Evolutionary conservation across 2,113 vertebrate genomes (phyloP).

Genomic region (Corapipo altera): DNA sequence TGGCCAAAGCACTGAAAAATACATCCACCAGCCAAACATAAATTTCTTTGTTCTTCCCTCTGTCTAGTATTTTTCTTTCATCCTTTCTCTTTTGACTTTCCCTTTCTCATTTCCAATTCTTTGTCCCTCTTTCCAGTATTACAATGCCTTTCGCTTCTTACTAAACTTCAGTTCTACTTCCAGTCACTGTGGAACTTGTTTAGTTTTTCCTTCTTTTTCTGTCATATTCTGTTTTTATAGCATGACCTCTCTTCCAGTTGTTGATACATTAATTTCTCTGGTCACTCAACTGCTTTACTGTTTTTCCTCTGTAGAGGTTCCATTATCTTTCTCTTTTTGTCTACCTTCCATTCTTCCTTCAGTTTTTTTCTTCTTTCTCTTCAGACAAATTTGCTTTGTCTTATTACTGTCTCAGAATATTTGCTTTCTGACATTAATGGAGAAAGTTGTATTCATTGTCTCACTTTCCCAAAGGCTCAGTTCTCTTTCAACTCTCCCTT

Average conservation of each 20-base stretch:
- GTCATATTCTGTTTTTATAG: neutral
- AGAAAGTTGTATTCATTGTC: neutral
- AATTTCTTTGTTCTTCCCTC: neutral
- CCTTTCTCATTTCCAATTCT: neutral
- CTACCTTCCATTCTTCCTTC: neutral
- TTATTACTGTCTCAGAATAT: neutral
- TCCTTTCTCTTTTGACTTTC: slow-evolving; percentile 3
- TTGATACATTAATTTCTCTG: neutral
- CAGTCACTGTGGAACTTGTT: neutral
- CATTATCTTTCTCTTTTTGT: neutral
- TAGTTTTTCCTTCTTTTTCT: neutral
- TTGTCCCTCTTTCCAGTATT: neutral
- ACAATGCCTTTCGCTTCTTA: neutral
- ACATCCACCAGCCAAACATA: neutral
- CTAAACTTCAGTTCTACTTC: neutral
- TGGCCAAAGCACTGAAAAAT: slow-evolving; percentile 7
- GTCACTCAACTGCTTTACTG: neutral
- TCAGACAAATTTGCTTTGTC: neutral
- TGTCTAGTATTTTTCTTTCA: neutral
- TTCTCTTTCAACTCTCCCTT: neutral
- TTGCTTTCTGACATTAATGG: neutral
- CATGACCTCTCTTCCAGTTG: neutral
- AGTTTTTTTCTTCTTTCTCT: neutral
- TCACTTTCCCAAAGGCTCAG: neutral
- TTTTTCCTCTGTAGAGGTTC: neutral